phyloP scores from a whole-genome alignment of 2,888 invertebrate species.

The Cephus nigrinus region DNA sequence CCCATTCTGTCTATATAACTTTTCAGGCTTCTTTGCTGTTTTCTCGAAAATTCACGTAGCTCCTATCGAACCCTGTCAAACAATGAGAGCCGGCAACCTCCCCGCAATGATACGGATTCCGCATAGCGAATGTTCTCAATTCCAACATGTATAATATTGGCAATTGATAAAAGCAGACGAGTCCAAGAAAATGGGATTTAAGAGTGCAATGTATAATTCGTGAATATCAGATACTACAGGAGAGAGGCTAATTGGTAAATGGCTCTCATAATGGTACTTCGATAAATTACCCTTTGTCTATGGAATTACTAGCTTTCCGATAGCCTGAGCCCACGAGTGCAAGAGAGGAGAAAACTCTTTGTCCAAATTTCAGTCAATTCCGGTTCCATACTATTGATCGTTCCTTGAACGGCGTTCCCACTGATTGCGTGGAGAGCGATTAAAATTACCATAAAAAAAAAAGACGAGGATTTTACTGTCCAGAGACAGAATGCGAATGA shows the following conservation, averaged over 20 bases:
- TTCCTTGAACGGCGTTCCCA: not conserved
- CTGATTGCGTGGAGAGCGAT: not conserved
- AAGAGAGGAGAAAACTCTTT: slow-evolving; percentile 1
- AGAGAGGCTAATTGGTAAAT: slow-evolving; percentile 1
- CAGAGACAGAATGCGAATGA: not conserved
- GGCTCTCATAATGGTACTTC: slow-evolving; percentile 19
- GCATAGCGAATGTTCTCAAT: no score
- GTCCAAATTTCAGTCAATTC: not conserved
- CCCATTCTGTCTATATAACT: not conserved
- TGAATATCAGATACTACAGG: not conserved
- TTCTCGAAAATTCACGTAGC: not conserved
- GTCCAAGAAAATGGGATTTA: slow-evolving; percentile 17
- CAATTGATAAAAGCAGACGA: slow-evolving; percentile 31
- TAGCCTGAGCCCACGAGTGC: slow-evolving; percentile 16
- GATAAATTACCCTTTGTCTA: slow-evolving; percentile 41
- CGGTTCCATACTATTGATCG: not conserved
- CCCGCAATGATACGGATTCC: no score
- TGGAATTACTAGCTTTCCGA: slow-evolving; percentile 32
- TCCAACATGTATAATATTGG: not conserved
- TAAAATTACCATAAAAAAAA: not conserved
- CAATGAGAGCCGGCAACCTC: not conserved
- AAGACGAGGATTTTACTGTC: not conserved
- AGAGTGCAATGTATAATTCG: not conserved
- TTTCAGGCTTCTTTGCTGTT: not conserved
- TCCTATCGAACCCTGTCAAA: not conserved